Evolutionary conservation across 2,113 vertebrate genomes (phyloP), one percentile per base, ranked within the genome.

Genomic region (Candoia aspera): DNA sequence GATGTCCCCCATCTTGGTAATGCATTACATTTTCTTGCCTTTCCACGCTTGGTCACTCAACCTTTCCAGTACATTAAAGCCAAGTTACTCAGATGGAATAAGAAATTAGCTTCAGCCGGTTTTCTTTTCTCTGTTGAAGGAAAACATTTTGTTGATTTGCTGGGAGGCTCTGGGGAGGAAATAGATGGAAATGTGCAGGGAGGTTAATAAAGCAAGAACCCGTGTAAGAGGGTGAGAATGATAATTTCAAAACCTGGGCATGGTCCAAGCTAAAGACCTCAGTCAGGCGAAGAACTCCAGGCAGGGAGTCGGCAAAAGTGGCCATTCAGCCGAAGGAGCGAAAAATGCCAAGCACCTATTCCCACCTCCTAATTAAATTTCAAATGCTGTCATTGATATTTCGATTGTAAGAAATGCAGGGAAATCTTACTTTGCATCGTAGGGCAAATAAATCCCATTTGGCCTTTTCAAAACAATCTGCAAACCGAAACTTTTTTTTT

Each of bases 41-140:
- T 62, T 54, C 33, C 93, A 84, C 86, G 90, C 91, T 95, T 96
- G 92, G 8, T n/a, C 84, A 95, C 90, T 37, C 91, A 95, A 64
- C 37, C 91, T 94, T 89, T 90, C 54, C 91, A 58, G 21, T 21
- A 62, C 0, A 0, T 0, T 94, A 92, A 94, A 96, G 24, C 15
- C 85, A 37, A 49, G 4, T 73, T 92, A 24, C 62, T 94, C 90
- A 53, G 42, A 85, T 93, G 92, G 88, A 94, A 93, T 94, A 91
- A 92, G 91, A 64, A 91, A 95, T 84, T 87, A 95, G 2, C 19
- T 90, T 90, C 19, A 10, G 60, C 60, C 9, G 1, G 42, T 88
- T 86, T 93, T 88, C 62, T 90, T 73, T 89, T 12, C 87, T 4
- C 29, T 11, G 84, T 49, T 90, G 73, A 86, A 91, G 83, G 91